A percentile compares a stretch with the other conserved stretches of the same genome.
Evolutionary conservation across 35 echinoderm and acorn worm species (phyloP).

Genomic region (Holothuria glaberrima): DNA sequence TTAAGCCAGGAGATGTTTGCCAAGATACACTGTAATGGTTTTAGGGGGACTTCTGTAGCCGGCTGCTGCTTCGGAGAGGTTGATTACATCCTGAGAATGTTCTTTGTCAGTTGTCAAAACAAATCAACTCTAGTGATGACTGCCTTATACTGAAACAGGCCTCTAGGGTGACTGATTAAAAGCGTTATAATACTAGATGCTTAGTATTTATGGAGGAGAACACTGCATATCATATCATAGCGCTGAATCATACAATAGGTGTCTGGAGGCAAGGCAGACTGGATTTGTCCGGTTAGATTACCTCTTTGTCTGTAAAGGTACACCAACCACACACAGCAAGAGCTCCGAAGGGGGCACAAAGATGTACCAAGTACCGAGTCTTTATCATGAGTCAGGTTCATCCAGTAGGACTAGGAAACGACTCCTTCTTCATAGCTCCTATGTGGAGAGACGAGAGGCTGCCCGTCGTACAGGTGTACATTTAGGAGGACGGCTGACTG

Average conservation of each 20-base stretch:
- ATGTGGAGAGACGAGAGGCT: slow-evolving; percentile 2
- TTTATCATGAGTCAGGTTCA: not conserved
- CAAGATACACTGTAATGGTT: too few relatives aligned
- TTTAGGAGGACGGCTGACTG: too few relatives aligned
- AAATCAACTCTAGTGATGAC: not conserved
- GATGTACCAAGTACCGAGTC: slow-evolving; percentile 32
- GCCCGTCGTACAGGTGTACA: not conserved
- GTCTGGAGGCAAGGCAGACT: too few relatives aligned
- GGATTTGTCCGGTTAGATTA: too few relatives aligned
- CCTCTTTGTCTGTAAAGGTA: not conserved
- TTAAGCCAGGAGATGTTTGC: too few relatives aligned
- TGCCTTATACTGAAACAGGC: not conserved
- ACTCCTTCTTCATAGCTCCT: slow-evolving; percentile 13
- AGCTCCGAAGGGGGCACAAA: not conserved
- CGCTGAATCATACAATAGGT: too few relatives aligned
- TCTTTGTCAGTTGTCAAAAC: slow-evolving; percentile 44
- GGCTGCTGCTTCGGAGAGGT: too few relatives aligned
- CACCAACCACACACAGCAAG: not conserved
- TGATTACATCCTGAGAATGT: not conserved
- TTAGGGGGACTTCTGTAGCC: too few relatives aligned
- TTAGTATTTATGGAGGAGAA: too few relatives aligned
- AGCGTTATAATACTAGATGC: too few relatives aligned
- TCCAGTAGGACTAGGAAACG: not conserved
- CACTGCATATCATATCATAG: too few relatives aligned
- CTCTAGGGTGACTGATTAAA: not conserved